These are phyloP conservation scores for Andricus curvator DNA, from an alignment of 2,888 invertebrate species.

Conservation along the genomic window DNA sequence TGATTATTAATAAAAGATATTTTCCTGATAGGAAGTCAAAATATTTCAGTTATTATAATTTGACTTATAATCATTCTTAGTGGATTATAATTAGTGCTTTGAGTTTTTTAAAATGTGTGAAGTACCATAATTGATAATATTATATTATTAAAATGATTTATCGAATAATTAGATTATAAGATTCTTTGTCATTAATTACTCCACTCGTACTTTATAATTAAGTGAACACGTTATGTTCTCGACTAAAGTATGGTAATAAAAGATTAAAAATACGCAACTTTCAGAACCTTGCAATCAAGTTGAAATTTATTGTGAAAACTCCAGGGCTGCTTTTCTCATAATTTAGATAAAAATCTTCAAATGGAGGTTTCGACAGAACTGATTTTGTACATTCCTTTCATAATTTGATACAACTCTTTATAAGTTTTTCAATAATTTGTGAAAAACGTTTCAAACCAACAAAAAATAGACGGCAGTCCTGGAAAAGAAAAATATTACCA, in stretches of 20 bases:
- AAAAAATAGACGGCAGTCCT: neutral
- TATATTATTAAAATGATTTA: neutral
- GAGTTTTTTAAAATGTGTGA: too few relatives aligned
- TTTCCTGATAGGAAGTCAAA: too few relatives aligned
- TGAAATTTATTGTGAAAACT: neutral
- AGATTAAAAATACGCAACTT: neutral
- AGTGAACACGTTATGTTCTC: neutral
- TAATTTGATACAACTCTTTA: neutral
- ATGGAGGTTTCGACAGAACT: neutral
- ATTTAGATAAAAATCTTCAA: neutral
- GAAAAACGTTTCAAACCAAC: neutral
- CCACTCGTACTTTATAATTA: neutral
- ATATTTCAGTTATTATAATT: too few relatives aligned
- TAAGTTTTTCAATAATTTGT: neutral
- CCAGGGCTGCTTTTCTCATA: neutral
- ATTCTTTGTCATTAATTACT: neutral
- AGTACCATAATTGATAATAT: too few relatives aligned
- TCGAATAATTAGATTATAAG: neutral
- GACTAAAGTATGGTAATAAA: conserved; percentile 47
- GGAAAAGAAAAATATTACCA: neutral
- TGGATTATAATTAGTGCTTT: too few relatives aligned
- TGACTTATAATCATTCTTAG: too few relatives aligned
- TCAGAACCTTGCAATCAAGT: neutral
- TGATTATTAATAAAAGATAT: too few relatives aligned
- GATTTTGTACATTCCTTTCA: neutral